Base-by-base conservation (phyloP, 2,888 invertebrate species). In the Malachius bipustulatus region DNA sequence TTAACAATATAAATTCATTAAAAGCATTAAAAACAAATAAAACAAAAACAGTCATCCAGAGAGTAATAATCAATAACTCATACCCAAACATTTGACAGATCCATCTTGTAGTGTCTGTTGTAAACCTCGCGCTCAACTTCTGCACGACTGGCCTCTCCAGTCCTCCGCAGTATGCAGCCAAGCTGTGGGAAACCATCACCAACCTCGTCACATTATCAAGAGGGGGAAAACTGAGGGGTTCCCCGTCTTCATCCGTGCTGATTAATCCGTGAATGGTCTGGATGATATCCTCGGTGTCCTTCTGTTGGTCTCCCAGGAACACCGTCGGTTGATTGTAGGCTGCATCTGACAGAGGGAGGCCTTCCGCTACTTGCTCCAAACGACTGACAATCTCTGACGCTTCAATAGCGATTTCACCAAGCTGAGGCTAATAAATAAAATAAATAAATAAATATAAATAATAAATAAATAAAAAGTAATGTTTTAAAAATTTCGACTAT, bases 41-140 rank as follows among this genome's bases (percentile, higher is more conserved):
- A 40, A 32, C 14, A 9, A 15, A 35, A 16, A n/a, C 4, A 10
- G 8, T 13, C 27, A 13, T 30, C 4, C 8, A 27, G 13, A 16
- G 8, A n/a, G 10, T 11, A n/a, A 10, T 28, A 28, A 10, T 6
- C n/a, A 8, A 6, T 11, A 28, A 45, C 59, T 55, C n/a, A n/a
- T 57, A 82, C 82, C 80, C 80, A 65, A 89, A 89, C 54, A 91
- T 71, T 52, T 85, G 79, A 34, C 84, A 76, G 51, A 91, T 67
- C 91, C 91, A 91, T 46, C 84, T 66, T 3, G 85, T 83, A 1
- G 87, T 84, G 55, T 91, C 91, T 16, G 80, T 78, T 1, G 83
- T 80, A 46, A 93, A 75, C 50, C 83, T 77, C 26, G 79, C 76
- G 27, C 85, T 82, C 12, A 93, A 69, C 49, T 82, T 75, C 36